phyloP scores from a whole-genome alignment of 1,140 invertebrate genomes.

The Kradibia gibbosae region DNA sequence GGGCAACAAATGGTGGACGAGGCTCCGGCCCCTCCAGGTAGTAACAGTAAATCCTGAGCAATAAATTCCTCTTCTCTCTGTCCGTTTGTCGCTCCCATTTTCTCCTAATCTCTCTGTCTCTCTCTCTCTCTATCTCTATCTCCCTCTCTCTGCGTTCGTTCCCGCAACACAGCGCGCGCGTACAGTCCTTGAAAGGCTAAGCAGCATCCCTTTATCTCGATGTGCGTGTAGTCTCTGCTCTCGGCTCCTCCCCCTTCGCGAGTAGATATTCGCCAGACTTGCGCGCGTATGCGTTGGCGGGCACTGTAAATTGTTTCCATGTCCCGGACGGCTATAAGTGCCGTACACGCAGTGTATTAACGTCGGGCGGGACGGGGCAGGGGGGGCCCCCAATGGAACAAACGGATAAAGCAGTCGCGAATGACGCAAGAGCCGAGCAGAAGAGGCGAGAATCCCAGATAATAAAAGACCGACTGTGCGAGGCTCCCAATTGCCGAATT shows the following conservation, averaged over 20 bases:
- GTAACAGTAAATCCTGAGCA: conserved; percentile 71
- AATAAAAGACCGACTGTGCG: no score
- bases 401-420: not conserved
- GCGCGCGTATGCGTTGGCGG: not conserved
- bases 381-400: not conserved
- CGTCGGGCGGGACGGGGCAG: not conserved
- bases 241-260: not conserved
- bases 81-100: conserved; percentile 33
- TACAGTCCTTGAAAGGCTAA: not conserved
- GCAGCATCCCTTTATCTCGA: conserved; percentile 37
- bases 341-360: conserved; percentile 31
- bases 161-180: not conserved
- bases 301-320: conserved; percentile 61
- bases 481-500: no score
- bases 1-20: conserved; percentile 9
- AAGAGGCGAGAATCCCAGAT: no score
- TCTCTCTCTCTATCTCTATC: no score
- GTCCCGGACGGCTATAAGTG: conserved; percentile 31
- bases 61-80: conserved; percentile 65
- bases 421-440: not conserved
- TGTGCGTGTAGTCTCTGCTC: conserved; percentile 30
- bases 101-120: not conserved
- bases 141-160: not conserved
- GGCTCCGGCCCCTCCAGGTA: conserved; percentile 61
- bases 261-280: not conserved